Base-by-base conservation (phyloP, 2,113 vertebrate species). In the Seriola rivoliana region DNA sequence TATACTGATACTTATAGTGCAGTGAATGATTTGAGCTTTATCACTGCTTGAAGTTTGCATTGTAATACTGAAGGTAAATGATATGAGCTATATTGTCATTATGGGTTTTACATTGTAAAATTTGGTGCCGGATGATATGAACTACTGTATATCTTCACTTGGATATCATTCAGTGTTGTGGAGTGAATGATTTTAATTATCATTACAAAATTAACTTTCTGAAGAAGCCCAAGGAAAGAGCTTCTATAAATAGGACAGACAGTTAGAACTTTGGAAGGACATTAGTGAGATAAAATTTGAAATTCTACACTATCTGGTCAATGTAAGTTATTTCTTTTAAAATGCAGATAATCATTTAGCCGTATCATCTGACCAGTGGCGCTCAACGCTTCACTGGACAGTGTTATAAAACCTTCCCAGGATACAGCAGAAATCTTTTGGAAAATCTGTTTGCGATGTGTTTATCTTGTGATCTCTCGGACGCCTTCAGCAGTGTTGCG, bases 1-100 rank as follows among this genome's bases (percentile, higher is more conserved):
- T 94, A 81, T 91, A 90, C 81, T 83, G 89, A 82, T 85, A 68
- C 78, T 80, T 78, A 91, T 81, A 78, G 72, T 80, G 82, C 25
- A 3, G 71, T 75, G 79, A 90, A 67, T 85, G 86, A 89, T 89
- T 77, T 79, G 58, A 88, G 88, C 81, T 90, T 84, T 64, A 88
- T 90, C 87, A 75, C 73, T 9, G 19, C 73, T 80, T 82, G 85
- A 85, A 80, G 84, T 87, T 86, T 85, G 81, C 80, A 77, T 91
- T 91, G 89, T 92, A 71, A 80, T 32, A 0, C 68, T 82, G 85
- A 76, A 78, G 71, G 86, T 90, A 86, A 89, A 85, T 88, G 75
- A 92, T 90, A 79, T 67, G 50, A 85, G 77, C 79, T 85, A 64
- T 74, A 89, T 91, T 83, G 62, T 67, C 55, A 84, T 85, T 65